phyloP scores from a whole-genome alignment of 2,888 invertebrate genomes.

The Oxyteleia sp. region DNA sequence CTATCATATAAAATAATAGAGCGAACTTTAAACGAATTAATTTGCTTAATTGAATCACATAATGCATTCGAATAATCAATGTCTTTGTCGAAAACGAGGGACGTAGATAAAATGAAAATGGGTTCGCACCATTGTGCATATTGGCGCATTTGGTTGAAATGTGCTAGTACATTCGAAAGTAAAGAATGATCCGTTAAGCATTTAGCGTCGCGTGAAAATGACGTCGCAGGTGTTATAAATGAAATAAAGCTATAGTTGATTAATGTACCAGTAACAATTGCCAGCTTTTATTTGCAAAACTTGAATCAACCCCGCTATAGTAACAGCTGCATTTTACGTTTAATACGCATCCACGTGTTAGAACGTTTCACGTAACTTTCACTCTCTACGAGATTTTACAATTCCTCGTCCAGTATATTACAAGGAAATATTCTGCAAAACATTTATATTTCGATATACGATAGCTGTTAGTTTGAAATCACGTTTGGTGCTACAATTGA shows the following conservation, averaged over 20 bases:
- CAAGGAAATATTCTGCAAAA: conserved; percentile 1
- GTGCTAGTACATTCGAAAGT: conserved; percentile 13
- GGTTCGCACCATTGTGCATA: not conserved
- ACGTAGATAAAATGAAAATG: conserved; percentile 27
- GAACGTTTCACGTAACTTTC: conserved; percentile 30
- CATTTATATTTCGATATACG: conserved; percentile 11
- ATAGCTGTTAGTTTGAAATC: not conserved
- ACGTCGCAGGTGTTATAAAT: conserved; percentile 46
- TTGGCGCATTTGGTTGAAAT: conserved; percentile 7
- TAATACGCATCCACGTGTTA: conserved; percentile 29
- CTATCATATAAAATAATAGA: conserved; percentile 12
- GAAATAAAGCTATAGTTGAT: conserved; percentile 44
- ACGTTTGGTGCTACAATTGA: not conserved
- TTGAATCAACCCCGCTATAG: conserved; percentile 20
- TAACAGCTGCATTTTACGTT: conserved; percentile 53
- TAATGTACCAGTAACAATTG: conserved; percentile 41
- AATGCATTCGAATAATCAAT: conserved; percentile 23
- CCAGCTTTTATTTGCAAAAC: conserved; percentile 52
- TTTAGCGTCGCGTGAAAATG: conserved; percentile 43
- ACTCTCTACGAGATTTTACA: conserved; percentile 29
- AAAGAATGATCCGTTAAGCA: conserved; percentile 43
- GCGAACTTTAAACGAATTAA: conserved; percentile 21
- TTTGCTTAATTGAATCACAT: conserved; percentile 29
- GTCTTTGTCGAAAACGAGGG: conserved; percentile 28
- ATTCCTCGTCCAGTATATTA: conserved; percentile 18